A percentile compares a stretch with the other conserved stretches of the same genome.
These are phyloP conservation scores for Pachliopta kotzebuea DNA, from an alignment of 2,888 invertebrate genomes.

Conservation along the genomic window DNA sequence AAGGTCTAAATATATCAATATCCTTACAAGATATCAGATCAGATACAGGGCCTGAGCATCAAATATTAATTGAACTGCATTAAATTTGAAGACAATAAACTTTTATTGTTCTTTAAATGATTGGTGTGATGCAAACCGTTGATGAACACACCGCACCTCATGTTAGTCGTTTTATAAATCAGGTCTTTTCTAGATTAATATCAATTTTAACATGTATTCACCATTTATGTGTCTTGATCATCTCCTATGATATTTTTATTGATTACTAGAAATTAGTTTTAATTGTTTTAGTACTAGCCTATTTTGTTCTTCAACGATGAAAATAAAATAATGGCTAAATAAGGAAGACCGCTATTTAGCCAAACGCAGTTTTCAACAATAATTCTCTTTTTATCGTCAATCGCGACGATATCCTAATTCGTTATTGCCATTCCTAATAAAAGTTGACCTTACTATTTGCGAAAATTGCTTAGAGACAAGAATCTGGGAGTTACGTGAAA, in stretches of 20 bases:
- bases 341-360: conserved; percentile 1
- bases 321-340: no score
- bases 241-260: background rate
- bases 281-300: no score
- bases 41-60: conserved; percentile 5
- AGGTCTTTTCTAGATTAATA: background rate
- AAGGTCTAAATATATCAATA: background rate
- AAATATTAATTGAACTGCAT: conserved; percentile 9
- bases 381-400: conserved; percentile 32
- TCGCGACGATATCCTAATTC: conserved; percentile 31
- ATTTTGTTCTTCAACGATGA: no score
- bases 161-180: conserved; percentile 12
- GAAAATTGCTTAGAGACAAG: conserved; percentile 59
- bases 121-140: conserved; percentile 12
- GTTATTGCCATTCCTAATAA: conserved; percentile 44
- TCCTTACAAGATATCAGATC: background rate
- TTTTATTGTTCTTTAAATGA: conserved; percentile 12
- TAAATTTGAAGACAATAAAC: conserved; percentile 15
- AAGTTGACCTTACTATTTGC: conserved; percentile 62
- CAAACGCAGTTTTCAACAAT: conserved; percentile 20
- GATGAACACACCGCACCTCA: conserved; percentile 3
- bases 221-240: background rate
- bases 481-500: conserved; percentile 41
- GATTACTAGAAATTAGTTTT: background rate
- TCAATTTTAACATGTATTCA: background rate